Evolutionary conservation across 2,888 invertebrate genomes (phyloP), one percentile per base, ranked within the genome.

Genomic region (Drosophila anomalipes): DNA sequence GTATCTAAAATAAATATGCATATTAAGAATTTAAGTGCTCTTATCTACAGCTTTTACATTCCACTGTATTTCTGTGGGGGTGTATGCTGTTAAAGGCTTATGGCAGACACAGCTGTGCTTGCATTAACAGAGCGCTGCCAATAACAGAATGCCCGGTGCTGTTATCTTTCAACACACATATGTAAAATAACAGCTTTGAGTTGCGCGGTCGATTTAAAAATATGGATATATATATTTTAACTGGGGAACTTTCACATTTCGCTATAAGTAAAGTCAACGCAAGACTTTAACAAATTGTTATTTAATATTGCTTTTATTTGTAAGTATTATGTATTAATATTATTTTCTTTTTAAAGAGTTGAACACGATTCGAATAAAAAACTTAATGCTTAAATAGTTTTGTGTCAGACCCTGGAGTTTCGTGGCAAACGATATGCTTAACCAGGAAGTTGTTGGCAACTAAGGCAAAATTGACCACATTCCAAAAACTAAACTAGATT

Each of bases 381-480:
- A 83, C 84, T 76, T 88, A 88, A 76, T 70, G 61, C 69, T 76
- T 80, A 76, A 83, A 70, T 78, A 88, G 83, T 77, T 83, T 77
- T 65, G 61, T 74, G 35, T 79, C 66, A 74, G 81, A 88, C 76
- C 74, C 53, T 70, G 44, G 64, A 83, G 72, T 81, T 85, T 77
- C 81, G 71, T 74, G 79, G 61, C 74, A 71, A 84, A 85, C 52
- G 75, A 64, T 35, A 41, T 62, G 69, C 73, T 75, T 80, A 67
- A 70, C 82, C 69, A 63, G 68, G 70, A 74, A 81, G 65, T 71
- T 71, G 67, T 70, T 41, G 51, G 54, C 70, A 70, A 74, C 71
- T 65, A 74, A 74, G 64, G 79, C 70, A 74, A 70, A 74, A 70
- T 69, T 60, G 67, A 70, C 73, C 73, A 57, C 77, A 69, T 58